phyloP scores from a whole-genome alignment of 2,888 invertebrate genomes.

The Chrysolina haemoptera region DNA sequence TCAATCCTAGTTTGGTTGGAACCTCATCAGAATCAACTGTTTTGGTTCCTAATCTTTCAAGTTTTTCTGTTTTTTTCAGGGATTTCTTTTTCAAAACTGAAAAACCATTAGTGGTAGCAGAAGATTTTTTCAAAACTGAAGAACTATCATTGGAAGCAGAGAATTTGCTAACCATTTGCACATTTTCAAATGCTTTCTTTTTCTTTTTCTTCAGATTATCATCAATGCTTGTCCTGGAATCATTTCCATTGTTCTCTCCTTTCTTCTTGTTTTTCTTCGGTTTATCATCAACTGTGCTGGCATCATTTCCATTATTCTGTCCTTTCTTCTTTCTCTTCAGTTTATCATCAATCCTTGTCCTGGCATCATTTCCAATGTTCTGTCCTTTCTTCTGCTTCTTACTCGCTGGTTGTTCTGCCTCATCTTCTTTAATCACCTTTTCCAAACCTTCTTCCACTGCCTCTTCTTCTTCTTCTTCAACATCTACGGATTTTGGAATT shows the following conservation, averaged over 20 bases:
- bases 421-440: constrained; percentile 25
- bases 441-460: constrained; percentile 67
- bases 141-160: too few relatives aligned
- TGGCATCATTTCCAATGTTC: constrained; percentile 16
- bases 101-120: too few relatives aligned
- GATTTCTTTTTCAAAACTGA: neutral
- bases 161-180: too few relatives aligned
- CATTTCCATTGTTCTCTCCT: constrained; percentile 46
- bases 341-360: neutral
- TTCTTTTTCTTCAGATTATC: constrained; percentile 22
- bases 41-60: too few relatives aligned
- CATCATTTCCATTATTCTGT: neutral
- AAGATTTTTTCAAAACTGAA: too few relatives aligned
- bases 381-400: constrained; percentile 15
- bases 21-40: too few relatives aligned
- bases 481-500: constrained; percentile 60
- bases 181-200: too few relatives aligned
- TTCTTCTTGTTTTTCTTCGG: constrained; percentile 52
- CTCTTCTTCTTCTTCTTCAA: constrained; percentile 64
- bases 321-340: neutral
- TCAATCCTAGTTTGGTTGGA: too few relatives aligned
- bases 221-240: too few relatives aligned
- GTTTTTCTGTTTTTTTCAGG: constrained; percentile 29
- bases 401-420: neutral
- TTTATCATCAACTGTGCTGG: constrained; percentile 23